phyloP scores from a whole-genome alignment of 2,113 vertebrate species.

The Bostrychus sinensis region DNA sequence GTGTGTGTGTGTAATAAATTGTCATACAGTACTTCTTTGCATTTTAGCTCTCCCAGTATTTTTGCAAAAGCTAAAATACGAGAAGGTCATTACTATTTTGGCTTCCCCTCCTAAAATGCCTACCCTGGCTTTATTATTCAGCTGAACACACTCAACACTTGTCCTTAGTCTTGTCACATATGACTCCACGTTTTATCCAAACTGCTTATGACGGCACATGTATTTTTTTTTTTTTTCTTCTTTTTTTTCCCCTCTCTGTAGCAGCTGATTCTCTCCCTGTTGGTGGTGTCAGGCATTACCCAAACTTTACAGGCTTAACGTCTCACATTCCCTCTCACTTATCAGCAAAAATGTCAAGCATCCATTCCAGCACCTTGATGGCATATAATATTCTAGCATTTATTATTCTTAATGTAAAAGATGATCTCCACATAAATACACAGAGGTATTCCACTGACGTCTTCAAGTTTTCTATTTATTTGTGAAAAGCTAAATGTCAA shows the following conservation, averaged over 20 bases:
- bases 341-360: constrained; percentile 28
- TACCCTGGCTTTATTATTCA: too few relatives aligned
- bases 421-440: constrained; percentile 23
- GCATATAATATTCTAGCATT: constrained; percentile 37
- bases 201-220: not conserved
- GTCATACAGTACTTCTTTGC: too few relatives aligned
- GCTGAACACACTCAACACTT: too few relatives aligned
- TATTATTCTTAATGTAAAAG: constrained; percentile 40
- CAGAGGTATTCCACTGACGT: constrained; percentile 20
- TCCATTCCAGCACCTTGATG: constrained; percentile 32
- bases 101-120: too few relatives aligned
- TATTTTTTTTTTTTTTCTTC: not conserved
- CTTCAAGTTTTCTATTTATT: constrained; percentile 32
- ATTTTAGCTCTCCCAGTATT: too few relatives aligned
- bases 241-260: not conserved
- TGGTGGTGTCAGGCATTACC: constrained; percentile 3
- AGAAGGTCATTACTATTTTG: too few relatives aligned
- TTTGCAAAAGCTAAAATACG: too few relatives aligned
- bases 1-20: too few relatives aligned
- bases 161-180: too few relatives aligned
- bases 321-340: constrained; percentile 25
- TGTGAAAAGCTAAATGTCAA: constrained; percentile 51
- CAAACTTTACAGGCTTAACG: constrained; percentile 21
- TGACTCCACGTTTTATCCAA: too few relatives aligned
- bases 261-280: not conserved